Evolutionary conservation across 2,888 invertebrate species (phyloP), one percentile per base, ranked within the genome.

Genomic region (Sphaerophoria taeniata): DNA sequence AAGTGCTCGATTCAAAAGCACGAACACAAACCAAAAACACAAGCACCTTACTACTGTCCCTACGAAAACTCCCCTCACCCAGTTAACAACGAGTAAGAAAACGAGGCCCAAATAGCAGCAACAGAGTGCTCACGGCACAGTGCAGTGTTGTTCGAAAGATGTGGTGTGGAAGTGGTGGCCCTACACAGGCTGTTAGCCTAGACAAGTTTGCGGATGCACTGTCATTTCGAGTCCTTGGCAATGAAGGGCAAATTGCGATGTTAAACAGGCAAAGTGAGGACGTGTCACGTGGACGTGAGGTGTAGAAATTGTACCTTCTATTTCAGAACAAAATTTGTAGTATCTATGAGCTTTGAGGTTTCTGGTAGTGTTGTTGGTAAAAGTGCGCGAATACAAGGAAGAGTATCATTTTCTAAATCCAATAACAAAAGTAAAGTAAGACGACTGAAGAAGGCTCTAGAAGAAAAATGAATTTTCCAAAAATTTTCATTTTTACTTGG

Each of bases 141-240:
- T 24, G 24, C 24, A 24, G 33, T 63, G 45, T 11, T 36, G 45
- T 45, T 11, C 12, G 11, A 45, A 43, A 43, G 43, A 12, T 43
- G n/a, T 24, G 6, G 2, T 63, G 49, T 34, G 16, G 9, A 43
- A 34, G 16, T 60, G 24, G 5, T 63, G 45, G 60, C 75, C 75
- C 53, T 63, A 43, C 49, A 45, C 33, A 67, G 71, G 67, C 79
- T 75, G 74, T 71, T 84, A 67, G 83, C 83, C 74, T 71, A 84
- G 79, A 84, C 83, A 84, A 84, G 71, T 67, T 84, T 79, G 79
- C 83, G 79, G 83, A 84, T 79, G 79, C 71, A 72, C 65, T 58
- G 55, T 43, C 71, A 79, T 47, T 11, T 43, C 36, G 65, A n/a
- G 75, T 84, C 83, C 83, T 84, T 84, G 83, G 79, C 74, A 84